These are phyloP conservation scores for Alfaro cultratus DNA, from an alignment of 2,797 vertebrate species.

Conservation along the genomic window DNA sequence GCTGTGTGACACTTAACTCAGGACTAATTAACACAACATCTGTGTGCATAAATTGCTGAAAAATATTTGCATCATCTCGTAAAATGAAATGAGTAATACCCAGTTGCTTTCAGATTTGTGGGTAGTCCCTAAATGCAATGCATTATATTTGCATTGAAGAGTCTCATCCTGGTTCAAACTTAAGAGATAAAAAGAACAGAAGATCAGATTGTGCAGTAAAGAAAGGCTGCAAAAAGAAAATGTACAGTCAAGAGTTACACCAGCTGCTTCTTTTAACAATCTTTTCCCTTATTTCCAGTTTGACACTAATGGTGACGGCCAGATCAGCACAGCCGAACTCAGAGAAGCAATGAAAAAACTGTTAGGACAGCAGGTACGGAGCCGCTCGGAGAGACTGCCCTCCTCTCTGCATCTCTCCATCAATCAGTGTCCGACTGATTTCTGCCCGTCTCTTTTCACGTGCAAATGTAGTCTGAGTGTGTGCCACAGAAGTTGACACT, in stretches of 20 bases:
- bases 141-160: neutral
- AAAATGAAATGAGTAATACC: neutral
- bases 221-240: neutral
- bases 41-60: neutral
- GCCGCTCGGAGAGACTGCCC: slow-evolving; percentile 13
- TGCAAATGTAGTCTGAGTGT: slow-evolving; percentile 8
- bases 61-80: neutral
- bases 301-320: slow-evolving; percentile 96
- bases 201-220: neutral
- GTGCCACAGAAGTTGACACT: slow-evolving; percentile 18
- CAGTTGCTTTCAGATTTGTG: neutral
- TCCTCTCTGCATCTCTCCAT: slow-evolving; percentile 11
- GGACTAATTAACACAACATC: neutral
- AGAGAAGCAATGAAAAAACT: slow-evolving; percentile 98
- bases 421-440: slow-evolving; percentile 34
- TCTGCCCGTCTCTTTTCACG: slow-evolving; percentile 8
- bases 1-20: neutral
- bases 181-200: neutral
- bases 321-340: slow-evolving; percentile 95
- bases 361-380: slow-evolving; percentile 89
- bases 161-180: neutral
- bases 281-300: slow-evolving; percentile 82
- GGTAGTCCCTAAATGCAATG: neutral
- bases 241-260: neutral
- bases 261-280: neutral